A percentile compares a stretch with the other conserved stretches of the same genome.
These are phyloP conservation scores for Nebria ingens DNA, from an alignment of 1,140 invertebrate genomes.

Conservation along the genomic window DNA sequence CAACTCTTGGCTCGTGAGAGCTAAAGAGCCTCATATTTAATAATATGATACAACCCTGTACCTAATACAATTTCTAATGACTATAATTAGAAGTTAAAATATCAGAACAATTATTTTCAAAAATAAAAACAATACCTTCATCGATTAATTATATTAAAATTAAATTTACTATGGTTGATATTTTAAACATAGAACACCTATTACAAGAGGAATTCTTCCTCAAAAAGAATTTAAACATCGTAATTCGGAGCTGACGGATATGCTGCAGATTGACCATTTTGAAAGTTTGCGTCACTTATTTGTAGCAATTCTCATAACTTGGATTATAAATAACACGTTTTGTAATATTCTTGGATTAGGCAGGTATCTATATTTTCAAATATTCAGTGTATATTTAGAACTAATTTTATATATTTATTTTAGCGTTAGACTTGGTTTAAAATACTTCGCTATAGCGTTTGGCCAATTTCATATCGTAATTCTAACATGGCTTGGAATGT, in stretches of 20 bases:
- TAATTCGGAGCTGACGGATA: constrained; percentile 65
- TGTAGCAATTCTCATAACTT: constrained; percentile 63
- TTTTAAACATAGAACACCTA: no score
- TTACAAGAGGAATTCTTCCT: constrained; percentile 26
- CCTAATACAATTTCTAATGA: no score
- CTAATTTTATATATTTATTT: no score
- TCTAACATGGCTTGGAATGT: constrained; percentile 45
- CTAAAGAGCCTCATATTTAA: no score
- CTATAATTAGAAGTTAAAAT: no score
- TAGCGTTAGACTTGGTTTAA: constrained; percentile 44
- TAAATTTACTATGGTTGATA: no score
- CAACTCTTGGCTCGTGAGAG: no score
- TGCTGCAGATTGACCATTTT: constrained; percentile 70
- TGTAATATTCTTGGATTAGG: constrained; percentile 63
- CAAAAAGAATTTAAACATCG: constrained; percentile 57
- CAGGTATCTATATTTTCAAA: constrained; percentile 50
- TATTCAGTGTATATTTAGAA: constrained; percentile 14
- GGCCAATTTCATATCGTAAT: constrained; percentile 43
- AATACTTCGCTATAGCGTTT: constrained; percentile 42
- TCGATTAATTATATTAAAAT: no score
- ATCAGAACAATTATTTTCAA: no score
- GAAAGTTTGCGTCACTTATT: constrained; percentile 76
- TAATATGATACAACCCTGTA: no score
- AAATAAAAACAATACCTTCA: no score
- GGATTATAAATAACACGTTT: constrained; percentile 59